Conservation (phyloP, 2,113 vertebrate genomes). For the Pardalotus punctatus region DNA sequence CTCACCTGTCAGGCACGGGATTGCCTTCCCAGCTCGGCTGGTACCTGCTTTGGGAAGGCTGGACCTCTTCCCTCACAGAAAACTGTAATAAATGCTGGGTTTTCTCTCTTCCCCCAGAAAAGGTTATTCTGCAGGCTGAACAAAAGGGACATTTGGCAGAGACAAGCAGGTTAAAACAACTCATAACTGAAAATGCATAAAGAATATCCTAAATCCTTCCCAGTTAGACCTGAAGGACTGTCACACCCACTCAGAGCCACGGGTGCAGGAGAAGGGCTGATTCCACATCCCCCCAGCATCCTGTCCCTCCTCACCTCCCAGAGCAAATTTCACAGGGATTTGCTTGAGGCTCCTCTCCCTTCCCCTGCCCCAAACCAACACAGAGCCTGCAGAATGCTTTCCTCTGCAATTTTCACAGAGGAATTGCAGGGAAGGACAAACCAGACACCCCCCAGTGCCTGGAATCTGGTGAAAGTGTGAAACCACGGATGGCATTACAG, state of each 20-base stretch:
- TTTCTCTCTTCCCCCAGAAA: neutral
- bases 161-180: neutral
- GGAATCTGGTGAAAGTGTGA: neutral
- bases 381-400: neutral
- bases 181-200: neutral
- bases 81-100: neutral
- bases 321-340: neutral
- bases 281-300: accelerated
- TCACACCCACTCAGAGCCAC: accelerated
- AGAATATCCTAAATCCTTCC: neutral
- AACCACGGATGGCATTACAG: neutral
- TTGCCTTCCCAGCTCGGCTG: neutral
- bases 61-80: too few relatives aligned
- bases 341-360: neutral
- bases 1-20: accelerated
- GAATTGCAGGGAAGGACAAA: neutral
- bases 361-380: neutral
- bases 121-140: neutral
- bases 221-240: neutral
- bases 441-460: neutral
- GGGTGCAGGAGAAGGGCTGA: accelerated
- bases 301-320: neutral
- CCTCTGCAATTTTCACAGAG: neutral
- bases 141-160: neutral
- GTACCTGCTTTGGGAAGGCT: accelerated